Base-by-base conservation (phyloP, 2,797 vertebrate species). In the Chaunax sp. region DNA sequence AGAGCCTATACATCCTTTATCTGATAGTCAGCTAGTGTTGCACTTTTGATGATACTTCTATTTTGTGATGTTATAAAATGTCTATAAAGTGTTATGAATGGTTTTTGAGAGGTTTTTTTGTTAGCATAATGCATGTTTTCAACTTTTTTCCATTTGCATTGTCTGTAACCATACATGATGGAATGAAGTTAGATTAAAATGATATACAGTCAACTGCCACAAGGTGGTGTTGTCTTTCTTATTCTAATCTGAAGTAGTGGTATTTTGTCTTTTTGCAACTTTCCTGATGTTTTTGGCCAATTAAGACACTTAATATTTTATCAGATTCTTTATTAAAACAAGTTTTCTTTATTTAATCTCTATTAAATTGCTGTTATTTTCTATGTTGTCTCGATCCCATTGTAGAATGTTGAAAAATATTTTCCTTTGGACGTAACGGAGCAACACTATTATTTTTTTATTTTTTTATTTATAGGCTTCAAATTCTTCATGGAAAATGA, bases 151-250 rank as follows among this genome's bases (percentile, higher is more conserved):
- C 9, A 43, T 76, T 59, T 71, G 13, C 10, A 44, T 64, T 61
- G 13, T 64, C 28, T 49, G 41, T 69, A 9, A 55, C 11, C 23
- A 8, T 70, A 14, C 54, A 51, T 26, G 55, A 77, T 78, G n/a
- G 35, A 66, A 57, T 4, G 6, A 63, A 51, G 14, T 72, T 53
- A 38, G 78, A 84, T 81, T 79, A 84, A 87, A 89, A 44, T 65
- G 52, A 72, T 82, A 72, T 82, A 37, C 72, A 40, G 26, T 72
- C 9, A 38, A 49, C 9, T 10, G 50, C 90, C 92, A 91, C 87
- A 55, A 89, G 89, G 74, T 88, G 91, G 90, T 57, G 85, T 28
- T 84, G 56, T 75, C 65, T 79, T 85, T 72, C 35, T 77, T 80
- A 19, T 56, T 71, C 7, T 38, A 44, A 18, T 69, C 5, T 11